Evolutionary conservation across 1,140 invertebrate genomes (phyloP), one percentile per base, ranked within the genome.

Genomic region (Achatina immaculata): DNA sequence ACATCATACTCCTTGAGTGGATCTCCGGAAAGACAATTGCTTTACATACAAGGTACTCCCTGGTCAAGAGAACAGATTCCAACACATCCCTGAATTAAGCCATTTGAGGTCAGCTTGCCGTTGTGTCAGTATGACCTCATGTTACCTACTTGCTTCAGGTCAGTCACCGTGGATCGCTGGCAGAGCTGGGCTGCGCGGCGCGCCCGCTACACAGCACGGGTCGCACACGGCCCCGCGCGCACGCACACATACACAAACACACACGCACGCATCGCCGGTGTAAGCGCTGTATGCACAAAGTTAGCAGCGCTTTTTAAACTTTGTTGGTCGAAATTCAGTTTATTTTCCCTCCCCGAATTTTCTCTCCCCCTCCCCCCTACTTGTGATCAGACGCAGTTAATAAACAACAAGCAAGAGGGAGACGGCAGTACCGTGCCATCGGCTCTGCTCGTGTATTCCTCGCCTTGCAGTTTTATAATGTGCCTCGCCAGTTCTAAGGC

Each of bases 41-140:
- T 7, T 48, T 48, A 34, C 62, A 40, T 55, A 51, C n/a, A 2
- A 58, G 40, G 36, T 58, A 76, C n/a, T 76, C 74, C 74, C n/a
- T 62, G 34, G 74, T 40, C 40, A 75, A 31, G 14, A 36, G 2
- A 11, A 34, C 31, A 36, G n/a, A 74, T 14, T 36, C 19, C 28
- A 7, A 40, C 48, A 48, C 31, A 28, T 7, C 45, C 4, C 36
- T 11, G 42, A 40, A 16, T 66, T 42, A 74, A 82, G 77, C 79
- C 79, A 82, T 79, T 82, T 82, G 40, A 58, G 81, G 81, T 82
- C 81, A 82, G 76, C 81, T 79, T 82, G 71, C 77, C 77, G 81
- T 78, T 74, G 74, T 82, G 81, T 82, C 81, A 82, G 66, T 42
- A 78, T 82, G 81, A 82, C 81, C 81, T 76, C 77, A 82, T 76